These are phyloP conservation scores for Melopsittacus undulatus DNA, from an alignment of 2,797 vertebrate genomes.

Conservation along the genomic window DNA sequence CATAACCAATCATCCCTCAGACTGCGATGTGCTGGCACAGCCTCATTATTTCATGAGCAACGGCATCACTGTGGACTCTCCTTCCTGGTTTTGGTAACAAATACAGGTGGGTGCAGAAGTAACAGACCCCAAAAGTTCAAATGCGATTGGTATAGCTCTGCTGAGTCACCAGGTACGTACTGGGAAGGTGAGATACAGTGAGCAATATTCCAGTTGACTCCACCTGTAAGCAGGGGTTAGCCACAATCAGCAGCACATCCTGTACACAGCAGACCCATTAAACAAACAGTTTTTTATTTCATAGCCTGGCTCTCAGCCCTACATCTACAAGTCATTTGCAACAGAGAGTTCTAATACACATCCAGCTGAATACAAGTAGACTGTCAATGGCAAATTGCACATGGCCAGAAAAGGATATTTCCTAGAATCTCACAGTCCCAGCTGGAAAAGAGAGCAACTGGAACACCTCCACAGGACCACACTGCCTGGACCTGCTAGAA, in stretches of 20 bases:
- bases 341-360: background rate
- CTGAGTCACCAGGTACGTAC: background rate
- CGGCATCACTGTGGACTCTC: background rate
- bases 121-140: background rate
- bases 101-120: background rate
- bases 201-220: background rate
- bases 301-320: background rate
- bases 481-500: background rate
- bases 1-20: background rate
- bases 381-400: background rate
- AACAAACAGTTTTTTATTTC: background rate
- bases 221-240: background rate
- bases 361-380: background rate
- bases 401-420: background rate
- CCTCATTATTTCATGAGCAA: background rate
- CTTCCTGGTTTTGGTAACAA: background rate
- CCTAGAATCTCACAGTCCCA: background rate
- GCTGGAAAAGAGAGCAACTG: background rate
- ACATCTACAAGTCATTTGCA: background rate
- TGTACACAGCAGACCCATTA: background rate
- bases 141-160: background rate
- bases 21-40: background rate
- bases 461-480: background rate
- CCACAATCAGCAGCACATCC: background rate
- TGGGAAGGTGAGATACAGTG: background rate